These are phyloP conservation scores for Elephantulus edwardii DNA, from an alignment of 2,113 vertebrate genomes.

Conservation along the genomic window DNA sequence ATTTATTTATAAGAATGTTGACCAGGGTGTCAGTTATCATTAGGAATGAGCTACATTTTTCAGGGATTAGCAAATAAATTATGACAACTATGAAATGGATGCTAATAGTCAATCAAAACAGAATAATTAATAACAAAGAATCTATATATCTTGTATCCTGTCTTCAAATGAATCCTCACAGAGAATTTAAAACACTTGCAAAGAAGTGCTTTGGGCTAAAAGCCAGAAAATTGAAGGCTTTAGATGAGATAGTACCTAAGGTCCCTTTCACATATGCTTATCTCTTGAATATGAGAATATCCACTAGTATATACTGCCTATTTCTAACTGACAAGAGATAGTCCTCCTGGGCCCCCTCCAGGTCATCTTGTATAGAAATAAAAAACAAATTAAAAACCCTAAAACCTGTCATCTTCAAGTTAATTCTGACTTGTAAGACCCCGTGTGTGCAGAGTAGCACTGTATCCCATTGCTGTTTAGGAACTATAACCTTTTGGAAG, in stretches of 20 bases:
- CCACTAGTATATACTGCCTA: background rate
- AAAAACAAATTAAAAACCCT: too few relatives aligned
- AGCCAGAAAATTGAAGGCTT: background rate
- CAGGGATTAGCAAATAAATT: background rate
- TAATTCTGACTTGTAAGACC: too few relatives aligned
- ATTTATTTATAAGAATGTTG: background rate
- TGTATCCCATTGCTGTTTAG: background rate
- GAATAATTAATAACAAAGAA: background rate
- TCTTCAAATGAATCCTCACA: background rate
- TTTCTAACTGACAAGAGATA: background rate
- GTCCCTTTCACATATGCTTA: background rate
- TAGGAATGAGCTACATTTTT: background rate
- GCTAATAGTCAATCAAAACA: too few relatives aligned
- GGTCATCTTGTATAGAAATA: background rate
- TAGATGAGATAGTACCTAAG: background rate
- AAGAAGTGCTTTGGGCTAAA: background rate
- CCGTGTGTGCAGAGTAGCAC: background rate
- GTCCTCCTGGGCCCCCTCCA: background rate
- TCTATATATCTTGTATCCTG: background rate
- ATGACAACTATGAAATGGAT: background rate
- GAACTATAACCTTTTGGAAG: background rate
- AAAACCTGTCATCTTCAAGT: too few relatives aligned
- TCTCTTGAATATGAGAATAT: background rate
- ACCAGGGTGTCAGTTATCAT: background rate
- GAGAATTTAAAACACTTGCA: background rate